Evolutionary conservation across 2,797 vertebrate species (phyloP).

Genomic region (Nannoperca australis): DNA sequence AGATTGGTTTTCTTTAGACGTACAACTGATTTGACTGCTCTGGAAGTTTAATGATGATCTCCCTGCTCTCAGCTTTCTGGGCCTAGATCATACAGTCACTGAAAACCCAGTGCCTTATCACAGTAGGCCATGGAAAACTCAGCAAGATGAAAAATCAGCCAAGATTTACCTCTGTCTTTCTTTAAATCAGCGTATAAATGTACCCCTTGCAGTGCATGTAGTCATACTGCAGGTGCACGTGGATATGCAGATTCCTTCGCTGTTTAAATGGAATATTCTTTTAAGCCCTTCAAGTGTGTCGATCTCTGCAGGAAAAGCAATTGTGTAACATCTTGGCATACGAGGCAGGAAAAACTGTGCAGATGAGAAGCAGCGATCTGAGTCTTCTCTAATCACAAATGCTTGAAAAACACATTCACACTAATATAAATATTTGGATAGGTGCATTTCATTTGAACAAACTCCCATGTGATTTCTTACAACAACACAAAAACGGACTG

Average conservation of each 20-base stretch:
- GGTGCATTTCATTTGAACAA: slow-evolving; percentile 24
- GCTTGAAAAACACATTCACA: slow-evolving; percentile 41
- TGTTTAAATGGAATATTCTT: slow-evolving; percentile 33
- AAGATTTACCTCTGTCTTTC: slow-evolving; percentile 18
- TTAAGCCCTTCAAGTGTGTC: slow-evolving; percentile 19
- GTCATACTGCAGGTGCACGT: slow-evolving; percentile 9
- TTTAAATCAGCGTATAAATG: slow-evolving; percentile 7
- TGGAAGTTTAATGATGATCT: slow-evolving; percentile 45
- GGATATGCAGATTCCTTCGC: neutral
- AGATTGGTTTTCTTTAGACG: slow-evolving; percentile 18
- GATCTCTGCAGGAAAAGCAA: slow-evolving; percentile 13
- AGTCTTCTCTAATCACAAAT: slow-evolving; percentile 47
- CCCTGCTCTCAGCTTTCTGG: slow-evolving; percentile 40
- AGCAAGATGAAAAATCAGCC: slow-evolving; percentile 9
- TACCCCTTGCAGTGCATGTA: neutral
- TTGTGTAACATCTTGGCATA: slow-evolving; percentile 52
- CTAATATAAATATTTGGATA: slow-evolving; percentile 56
- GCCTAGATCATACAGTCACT: slow-evolving; percentile 51
- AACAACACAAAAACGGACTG: slow-evolving; percentile 19
- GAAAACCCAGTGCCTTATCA: slow-evolving; percentile 35
- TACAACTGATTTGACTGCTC: slow-evolving; percentile 30
- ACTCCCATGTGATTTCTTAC: slow-evolving; percentile 1
- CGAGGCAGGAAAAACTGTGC: slow-evolving; percentile 5
- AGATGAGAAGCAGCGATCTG: slow-evolving; percentile 42
- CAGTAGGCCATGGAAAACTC: slow-evolving; percentile 41